These are phyloP conservation scores for Polyodon spathula DNA, from an alignment of 2,113 vertebrate genomes.

Conservation along the genomic window DNA sequence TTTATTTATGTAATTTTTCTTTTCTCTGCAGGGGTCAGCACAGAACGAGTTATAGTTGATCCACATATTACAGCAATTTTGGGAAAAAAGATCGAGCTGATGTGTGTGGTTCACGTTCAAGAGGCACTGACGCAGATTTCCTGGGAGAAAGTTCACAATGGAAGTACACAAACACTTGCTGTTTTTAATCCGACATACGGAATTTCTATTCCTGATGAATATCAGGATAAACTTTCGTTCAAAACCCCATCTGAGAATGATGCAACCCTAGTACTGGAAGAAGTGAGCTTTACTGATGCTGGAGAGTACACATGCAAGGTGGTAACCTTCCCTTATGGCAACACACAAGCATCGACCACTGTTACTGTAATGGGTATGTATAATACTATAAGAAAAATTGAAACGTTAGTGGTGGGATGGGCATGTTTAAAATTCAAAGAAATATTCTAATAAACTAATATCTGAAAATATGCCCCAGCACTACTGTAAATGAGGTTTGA, in stretches of 20 bases:
- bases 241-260: constrained; percentile 74
- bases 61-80: no score
- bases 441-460: no score
- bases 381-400: no score
- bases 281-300: constrained; percentile 76
- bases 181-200: constrained; percentile 66
- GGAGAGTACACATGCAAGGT: constrained; percentile 90
- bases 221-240: constrained; percentile 69
- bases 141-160: constrained; percentile 63
- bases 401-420: no score
- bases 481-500: no score
- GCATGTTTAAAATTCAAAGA: no score
- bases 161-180: constrained; percentile 57
- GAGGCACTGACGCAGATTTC: constrained; percentile 65
- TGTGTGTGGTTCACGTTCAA: no score
- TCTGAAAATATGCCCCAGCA: no score
- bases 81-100: no score
- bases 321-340: constrained; percentile 87
- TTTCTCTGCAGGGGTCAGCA: constrained; percentile 49
- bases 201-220: constrained; percentile 63
- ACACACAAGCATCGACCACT: constrained; percentile 70
- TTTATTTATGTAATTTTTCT: no score
- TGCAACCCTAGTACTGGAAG: constrained; percentile 76
- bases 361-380: constrained; percentile 83
- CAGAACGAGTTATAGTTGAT: no score